Base-by-base conservation (phyloP, 2,113 vertebrate species). In the Tautogolabrus adspersus region DNA sequence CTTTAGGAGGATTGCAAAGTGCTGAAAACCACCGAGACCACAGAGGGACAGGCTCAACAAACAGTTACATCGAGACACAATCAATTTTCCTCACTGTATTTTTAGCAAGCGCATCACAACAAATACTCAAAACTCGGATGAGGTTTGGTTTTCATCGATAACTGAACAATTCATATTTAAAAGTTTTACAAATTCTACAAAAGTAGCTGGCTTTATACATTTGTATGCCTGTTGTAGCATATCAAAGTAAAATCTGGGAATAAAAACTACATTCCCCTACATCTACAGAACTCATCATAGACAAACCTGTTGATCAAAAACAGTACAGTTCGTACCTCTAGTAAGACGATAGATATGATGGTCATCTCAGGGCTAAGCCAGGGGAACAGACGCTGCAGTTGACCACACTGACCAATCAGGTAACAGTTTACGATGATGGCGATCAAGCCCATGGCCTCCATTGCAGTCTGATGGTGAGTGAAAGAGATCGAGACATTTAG, bases 391-490 rank as follows among this genome's bases (percentile, higher is more conserved):
- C 97, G 91, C 85, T 97, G 97, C 2, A 99, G 95, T 92, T 99
- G 98, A 49, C 97, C 98, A 0, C 97, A 99, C 90, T 99, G 98
- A 34, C 97, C 97, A n/a, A 99, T 97, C 92, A 99, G 94, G 93
- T 98, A 99, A 84, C 97, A 99, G 86, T 99, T 99, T 49, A 99
- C 97, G 44, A 99, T 95, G 67, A 99, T 98, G 66, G 97, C 98
- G 74, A 99, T 89, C 44, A 99, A 92, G 0, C 97, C 98, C 97
- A 99, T 98, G 46, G 91, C 96, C 87, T 99, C 98, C 97, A 99
- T 98, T 19, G 95, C 97, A 79, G 96, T 97, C 98, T 99, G 95
- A 77, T 10, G 69, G 42, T 66, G 64, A 66, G 49, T 83, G 8
- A 60, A 15, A 77, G 21, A 80, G 37, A 74, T 11, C 71, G 18